phyloP scores from a whole-genome alignment of 2,113 vertebrate species.

The Erythrolamprus reginae region DNA sequence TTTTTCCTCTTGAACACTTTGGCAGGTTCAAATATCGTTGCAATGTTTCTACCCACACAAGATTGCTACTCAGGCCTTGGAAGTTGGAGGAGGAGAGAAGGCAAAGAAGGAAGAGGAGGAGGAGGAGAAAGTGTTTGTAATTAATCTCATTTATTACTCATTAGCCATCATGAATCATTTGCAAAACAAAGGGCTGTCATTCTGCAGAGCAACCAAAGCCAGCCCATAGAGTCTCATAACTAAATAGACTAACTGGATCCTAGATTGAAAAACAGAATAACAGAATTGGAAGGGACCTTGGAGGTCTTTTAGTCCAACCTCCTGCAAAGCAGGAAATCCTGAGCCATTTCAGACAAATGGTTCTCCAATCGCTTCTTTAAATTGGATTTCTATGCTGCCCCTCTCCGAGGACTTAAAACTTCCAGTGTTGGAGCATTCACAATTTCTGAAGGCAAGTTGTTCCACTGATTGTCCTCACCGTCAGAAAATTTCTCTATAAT shows the following conservation, averaged over 20 bases:
- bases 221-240: background rate
- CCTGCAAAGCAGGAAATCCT: too few relatives aligned
- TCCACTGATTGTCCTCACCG: background rate
- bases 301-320: too few relatives aligned
- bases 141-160: background rate
- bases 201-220: too few relatives aligned
- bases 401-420: too few relatives aligned
- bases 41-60: background rate
- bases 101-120: background rate
- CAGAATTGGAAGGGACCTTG: background rate
- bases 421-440: background rate
- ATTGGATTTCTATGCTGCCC: too few relatives aligned
- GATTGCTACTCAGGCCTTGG: background rate
- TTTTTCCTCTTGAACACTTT: conserved; percentile 21
- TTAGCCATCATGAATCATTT: background rate
- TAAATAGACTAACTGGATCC: background rate
- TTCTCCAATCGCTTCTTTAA: too few relatives aligned
- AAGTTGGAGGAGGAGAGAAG: conserved; percentile 9
- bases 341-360: too few relatives aligned
- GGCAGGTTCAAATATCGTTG: conserved; percentile 25
- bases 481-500: background rate
- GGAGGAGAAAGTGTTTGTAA: background rate
- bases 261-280: background rate
- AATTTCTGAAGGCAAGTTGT: background rate
- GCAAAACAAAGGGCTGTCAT: too few relatives aligned